Evolutionary conservation across 2,888 invertebrate species (phyloP).

Genomic region (Drosophila mulleri): DNA sequence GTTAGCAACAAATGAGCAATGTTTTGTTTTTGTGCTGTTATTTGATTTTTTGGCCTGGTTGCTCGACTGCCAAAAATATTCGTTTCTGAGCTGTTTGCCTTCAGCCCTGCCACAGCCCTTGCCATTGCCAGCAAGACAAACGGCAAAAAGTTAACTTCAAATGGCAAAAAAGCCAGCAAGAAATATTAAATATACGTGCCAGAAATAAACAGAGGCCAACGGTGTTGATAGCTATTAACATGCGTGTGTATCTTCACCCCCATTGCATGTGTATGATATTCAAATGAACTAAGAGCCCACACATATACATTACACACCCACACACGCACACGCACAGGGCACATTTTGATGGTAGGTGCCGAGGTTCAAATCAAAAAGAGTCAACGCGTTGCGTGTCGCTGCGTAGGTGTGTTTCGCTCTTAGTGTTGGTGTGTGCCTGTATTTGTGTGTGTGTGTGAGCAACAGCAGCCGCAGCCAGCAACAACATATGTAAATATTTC

Average conservation of each 20-base stretch:
- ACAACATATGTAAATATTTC: slow-evolving; percentile 71
- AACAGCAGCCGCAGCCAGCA: slow-evolving; percentile 47
- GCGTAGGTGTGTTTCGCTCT: slow-evolving; percentile 41
- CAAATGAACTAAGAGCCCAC: slow-evolving; percentile 61
- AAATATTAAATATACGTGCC: slow-evolving; percentile 45
- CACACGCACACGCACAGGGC: slow-evolving; percentile 20
- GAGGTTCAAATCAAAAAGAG: slow-evolving; percentile 76
- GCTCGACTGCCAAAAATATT: slow-evolving; percentile 39
- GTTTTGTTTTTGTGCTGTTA: slow-evolving; percentile 58
- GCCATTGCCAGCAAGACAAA: slow-evolving; percentile 39
- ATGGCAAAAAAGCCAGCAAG: slow-evolving; percentile 44
- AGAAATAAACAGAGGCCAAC: slow-evolving; percentile 48
- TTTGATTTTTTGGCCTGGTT: slow-evolving; percentile 56
- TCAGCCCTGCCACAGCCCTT: slow-evolving; percentile 4
- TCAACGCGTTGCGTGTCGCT: slow-evolving; percentile 76
- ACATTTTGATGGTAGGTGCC: slow-evolving; percentile 50
- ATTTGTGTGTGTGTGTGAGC: slow-evolving; percentile 27
- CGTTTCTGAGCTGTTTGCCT: slow-evolving; percentile 35
- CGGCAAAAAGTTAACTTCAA: slow-evolving; percentile 57
- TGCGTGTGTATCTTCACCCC: slow-evolving; percentile 51
- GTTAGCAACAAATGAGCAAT: slow-evolving; percentile 71
- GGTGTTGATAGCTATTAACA: slow-evolving; percentile 70
- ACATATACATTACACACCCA: slow-evolving; percentile 15
- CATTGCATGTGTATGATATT: slow-evolving; percentile 57
- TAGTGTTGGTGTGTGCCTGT: slow-evolving; percentile 8